These are phyloP conservation scores for Acanthurus lineatus DNA, from an alignment of 2,797 vertebrate genomes.

Conservation along the genomic window DNA sequence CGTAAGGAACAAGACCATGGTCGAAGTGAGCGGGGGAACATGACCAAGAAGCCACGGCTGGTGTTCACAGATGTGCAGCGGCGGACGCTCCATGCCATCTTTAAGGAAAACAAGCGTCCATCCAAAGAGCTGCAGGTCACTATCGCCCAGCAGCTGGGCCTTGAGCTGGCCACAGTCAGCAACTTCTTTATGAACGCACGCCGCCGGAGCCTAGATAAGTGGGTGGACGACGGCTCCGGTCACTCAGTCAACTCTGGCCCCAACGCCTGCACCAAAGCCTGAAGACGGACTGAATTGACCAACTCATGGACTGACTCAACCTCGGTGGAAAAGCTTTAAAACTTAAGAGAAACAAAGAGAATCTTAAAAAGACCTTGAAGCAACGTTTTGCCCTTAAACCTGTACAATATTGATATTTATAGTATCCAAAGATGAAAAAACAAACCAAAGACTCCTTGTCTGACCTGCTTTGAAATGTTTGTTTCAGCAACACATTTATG, in stretches of 20 bases:
- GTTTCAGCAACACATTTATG: conserved; percentile 91
- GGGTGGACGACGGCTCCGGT: conserved; percentile 96
- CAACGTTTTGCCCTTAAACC: conserved; percentile 90
- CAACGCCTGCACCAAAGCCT: conserved; percentile 99
- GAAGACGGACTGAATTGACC: conserved; percentile 88
- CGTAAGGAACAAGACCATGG: conserved; percentile 97
- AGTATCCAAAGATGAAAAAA: conserved; percentile 95
- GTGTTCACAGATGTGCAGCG: conserved; percentile 99
- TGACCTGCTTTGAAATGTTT: conserved; percentile 94
- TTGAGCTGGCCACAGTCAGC: conserved; percentile 98
- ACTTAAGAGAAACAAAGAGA: conserved; percentile 86
- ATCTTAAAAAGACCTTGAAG: conserved; percentile 91
- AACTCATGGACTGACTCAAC: conserved; percentile 88
- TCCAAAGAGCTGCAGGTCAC: conserved; percentile 99
- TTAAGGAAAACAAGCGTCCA: conserved; percentile 99
- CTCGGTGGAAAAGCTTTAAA: conserved; percentile 99
- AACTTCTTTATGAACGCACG: conserved; percentile 99
- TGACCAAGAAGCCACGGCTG: conserved; percentile 96
- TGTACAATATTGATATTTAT: conserved; percentile 96
- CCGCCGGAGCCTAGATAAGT: conserved; percentile 98
- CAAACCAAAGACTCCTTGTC: conserved; percentile 99
- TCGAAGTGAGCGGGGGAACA: conserved; percentile 92
- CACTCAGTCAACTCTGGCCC: conserved; percentile 91
- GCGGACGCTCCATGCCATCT: conserved; percentile 99
- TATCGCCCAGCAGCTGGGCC: conserved; percentile 98